Conservation (phyloP, 2,113 vertebrate species). For the Crocuta crocuta region DNA sequence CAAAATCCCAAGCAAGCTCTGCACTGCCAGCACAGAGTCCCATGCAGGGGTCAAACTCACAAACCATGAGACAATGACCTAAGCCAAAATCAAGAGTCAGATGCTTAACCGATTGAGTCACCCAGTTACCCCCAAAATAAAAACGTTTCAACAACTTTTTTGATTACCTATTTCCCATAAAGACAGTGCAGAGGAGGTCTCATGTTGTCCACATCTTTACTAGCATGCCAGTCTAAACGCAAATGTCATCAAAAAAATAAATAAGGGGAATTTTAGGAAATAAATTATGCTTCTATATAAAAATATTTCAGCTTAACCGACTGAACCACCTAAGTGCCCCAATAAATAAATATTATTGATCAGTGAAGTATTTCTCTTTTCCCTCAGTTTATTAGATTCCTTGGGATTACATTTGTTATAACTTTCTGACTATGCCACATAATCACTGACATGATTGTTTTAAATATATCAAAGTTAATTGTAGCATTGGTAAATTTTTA, state of each 20-base stretch:
- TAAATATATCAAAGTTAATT: background rate
- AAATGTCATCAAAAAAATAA: background rate
- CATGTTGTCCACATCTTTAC: background rate
- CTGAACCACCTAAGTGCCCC: too few species aligned
- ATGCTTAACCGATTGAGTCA: too few species aligned
- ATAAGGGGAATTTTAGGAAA: slow-evolving; percentile 12
- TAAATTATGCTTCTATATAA: background rate
- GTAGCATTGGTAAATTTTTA: background rate
- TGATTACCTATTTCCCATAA: background rate
- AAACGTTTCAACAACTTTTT: background rate
- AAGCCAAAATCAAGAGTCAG: too few species aligned
- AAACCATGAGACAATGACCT: too few species aligned
- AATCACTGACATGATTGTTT: background rate
- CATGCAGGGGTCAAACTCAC: too few species aligned
- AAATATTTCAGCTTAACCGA: background rate
- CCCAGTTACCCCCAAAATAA: background rate
- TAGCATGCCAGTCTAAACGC: background rate
- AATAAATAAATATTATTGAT: background rate
- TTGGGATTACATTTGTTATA: background rate
- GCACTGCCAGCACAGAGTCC: too few species aligned
- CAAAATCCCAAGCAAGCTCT: too few species aligned
- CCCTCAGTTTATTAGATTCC: background rate
- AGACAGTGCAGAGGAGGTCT: background rate
- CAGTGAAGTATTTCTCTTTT: background rate
- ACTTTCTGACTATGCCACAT: background rate